phyloP scores from a whole-genome alignment of 2,113 vertebrate species.

The Mugil cephalus region DNA sequence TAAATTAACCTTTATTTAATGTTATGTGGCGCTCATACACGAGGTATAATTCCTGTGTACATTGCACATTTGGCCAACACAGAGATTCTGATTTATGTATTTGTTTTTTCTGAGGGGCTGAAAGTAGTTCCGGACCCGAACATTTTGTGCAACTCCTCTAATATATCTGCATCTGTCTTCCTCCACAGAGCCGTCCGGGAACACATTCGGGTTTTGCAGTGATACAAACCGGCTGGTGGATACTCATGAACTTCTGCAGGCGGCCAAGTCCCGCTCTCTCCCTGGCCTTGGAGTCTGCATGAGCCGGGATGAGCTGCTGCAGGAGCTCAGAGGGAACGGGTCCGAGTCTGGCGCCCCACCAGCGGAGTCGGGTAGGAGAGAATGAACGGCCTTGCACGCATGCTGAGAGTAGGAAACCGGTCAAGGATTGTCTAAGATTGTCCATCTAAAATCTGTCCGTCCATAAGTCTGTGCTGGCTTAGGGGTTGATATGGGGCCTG shows the following conservation, averaged over 20 bases:
- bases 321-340: slow-evolving; percentile 73
- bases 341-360: slow-evolving; percentile 40
- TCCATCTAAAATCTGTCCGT: not conserved
- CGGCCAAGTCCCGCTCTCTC: slow-evolving; percentile 86
- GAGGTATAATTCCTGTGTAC: too few relatives aligned
- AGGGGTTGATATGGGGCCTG: too few relatives aligned
- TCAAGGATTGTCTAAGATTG: not conserved
- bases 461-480: not conserved
- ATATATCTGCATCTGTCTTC: not conserved
- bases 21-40: too few relatives aligned
- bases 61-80: too few relatives aligned
- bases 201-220: slow-evolving; percentile 87
- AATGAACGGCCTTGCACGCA: not conserved
- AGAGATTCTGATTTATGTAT: too few relatives aligned
- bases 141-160: not conserved
- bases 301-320: slow-evolving; percentile 85
- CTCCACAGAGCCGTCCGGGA: slow-evolving; percentile 59
- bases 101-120: too few relatives aligned
- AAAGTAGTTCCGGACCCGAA: too few relatives aligned
- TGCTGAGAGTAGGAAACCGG: slow-evolving; percentile 28
- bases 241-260: slow-evolving; percentile 82
- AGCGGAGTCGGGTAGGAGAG: slow-evolving; percentile 65
- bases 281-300: slow-evolving; percentile 87
- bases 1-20: too few relatives aligned
- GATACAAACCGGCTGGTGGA: slow-evolving; percentile 86